Base-by-base conservation (phyloP, 2,113 vertebrate genomes). In the Scalopus aquaticus region DNA sequence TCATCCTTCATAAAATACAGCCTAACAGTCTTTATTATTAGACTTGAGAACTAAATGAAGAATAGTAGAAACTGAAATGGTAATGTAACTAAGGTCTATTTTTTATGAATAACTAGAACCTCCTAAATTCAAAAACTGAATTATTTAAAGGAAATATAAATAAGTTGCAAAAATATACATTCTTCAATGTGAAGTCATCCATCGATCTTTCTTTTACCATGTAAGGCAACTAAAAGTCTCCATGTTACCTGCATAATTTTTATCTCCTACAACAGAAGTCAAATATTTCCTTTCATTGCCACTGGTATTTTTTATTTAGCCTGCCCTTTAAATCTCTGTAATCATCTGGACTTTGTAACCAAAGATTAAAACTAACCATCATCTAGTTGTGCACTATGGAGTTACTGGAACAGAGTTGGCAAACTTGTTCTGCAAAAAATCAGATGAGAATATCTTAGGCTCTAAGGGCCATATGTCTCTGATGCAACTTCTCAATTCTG, bases 321-420 rank as follows among this genome's bases (percentile, higher is more conserved):
- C 37, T 90, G 78, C 92, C 44, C 44, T 94, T 96, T 92, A 92
- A 94, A 93, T 24, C 64, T 62, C 81, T 58, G 39, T 83, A 95
- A 90, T 82, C 93, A 90, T 64, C 12, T 95, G 80, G 87, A 95
- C 90, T 93, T 92, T 93, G 60, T 54, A 89, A 93, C 90, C 74
- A 86, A 90, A 96, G 90, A 96, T 90, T 90, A 96, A 92, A 93
- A 95, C 67, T 92, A 84, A 94, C 32, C 58, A 93, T 77, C 44
- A 42, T 26, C 32, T 74, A 74, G 7, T 30, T 93, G 30, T 81
- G 26, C 16, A 49, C 35, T 85, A 70, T n/a, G 51, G 46, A 67
- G 7, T 67, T 93, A 92, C 67, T 60, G 78, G 64, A 73, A 9
- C 46, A 88, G 39, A 19, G 39, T 54, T 88, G 39, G 44, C 28